Evolutionary conservation across 2,113 vertebrate genomes (phyloP).

Genomic region (Hemicordylus capensis): DNA sequence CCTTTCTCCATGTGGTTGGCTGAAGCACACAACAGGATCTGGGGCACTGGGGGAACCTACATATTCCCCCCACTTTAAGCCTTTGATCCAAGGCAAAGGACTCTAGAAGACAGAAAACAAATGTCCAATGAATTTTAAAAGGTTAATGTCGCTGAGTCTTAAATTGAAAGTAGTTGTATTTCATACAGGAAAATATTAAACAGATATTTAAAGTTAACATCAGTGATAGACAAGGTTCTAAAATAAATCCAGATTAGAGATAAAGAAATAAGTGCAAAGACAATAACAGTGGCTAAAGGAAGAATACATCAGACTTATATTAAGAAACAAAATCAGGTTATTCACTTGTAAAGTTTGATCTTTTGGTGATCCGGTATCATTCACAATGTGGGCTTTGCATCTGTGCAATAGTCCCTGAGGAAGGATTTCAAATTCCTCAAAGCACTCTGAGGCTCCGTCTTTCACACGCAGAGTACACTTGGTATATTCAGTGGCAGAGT

Average conservation of each 20-base stretch:
- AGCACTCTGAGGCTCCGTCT: too few relatives aligned
- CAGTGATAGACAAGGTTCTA: background rate
- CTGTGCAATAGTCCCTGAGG: too few relatives aligned
- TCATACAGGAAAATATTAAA: conserved; percentile 7
- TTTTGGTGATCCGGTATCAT: too few relatives aligned
- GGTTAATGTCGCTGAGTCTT: background rate
- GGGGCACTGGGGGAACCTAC: conserved; percentile 96
- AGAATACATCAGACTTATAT: background rate
- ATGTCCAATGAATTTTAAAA: background rate
- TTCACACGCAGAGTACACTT: too few relatives aligned
- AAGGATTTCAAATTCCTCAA: too few relatives aligned
- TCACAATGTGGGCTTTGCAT: too few relatives aligned
- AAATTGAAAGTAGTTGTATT: background rate
- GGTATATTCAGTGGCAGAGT: too few relatives aligned
- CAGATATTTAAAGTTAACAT: background rate
- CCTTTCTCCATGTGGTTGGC: conserved; percentile 92
- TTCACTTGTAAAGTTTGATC: too few relatives aligned
- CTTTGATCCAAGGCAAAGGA: conserved; percentile 95
- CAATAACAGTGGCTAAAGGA: background rate
- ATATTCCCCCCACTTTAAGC: conserved; percentile 97
- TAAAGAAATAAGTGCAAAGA: background rate
- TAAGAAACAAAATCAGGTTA: too few relatives aligned
- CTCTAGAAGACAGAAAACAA: conserved; percentile 77
- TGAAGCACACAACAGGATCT: conserved; percentile 96
- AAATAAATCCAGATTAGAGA: background rate